Percentiles rank a stretch among this genome's conserved stretches.
Evolutionary conservation across 1,140 invertebrate species (phyloP).

Genomic region (Tenebrio molitor): DNA sequence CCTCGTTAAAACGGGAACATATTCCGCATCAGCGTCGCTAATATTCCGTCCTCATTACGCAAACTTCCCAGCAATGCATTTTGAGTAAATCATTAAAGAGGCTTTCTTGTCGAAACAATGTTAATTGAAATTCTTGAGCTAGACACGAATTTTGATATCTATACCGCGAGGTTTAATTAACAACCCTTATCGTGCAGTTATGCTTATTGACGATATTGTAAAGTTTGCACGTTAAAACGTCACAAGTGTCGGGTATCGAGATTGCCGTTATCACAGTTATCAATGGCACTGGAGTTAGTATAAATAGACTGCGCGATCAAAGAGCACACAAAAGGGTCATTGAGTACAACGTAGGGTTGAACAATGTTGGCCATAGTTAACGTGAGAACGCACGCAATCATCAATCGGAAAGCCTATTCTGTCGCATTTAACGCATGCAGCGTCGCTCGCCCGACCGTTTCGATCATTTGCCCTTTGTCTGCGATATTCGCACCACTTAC

Average conservation of each 20-base stretch:
- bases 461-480: conserved; percentile 8
- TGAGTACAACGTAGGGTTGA: not conserved
- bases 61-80: not conserved
- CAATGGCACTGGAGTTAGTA: not conserved
- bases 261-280: conserved; percentile 7
- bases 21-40: not conserved
- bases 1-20: too few relatives aligned
- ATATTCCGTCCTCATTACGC: not conserved
- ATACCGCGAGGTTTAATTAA: conserved; percentile 1
- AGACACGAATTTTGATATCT: conserved; percentile 8
- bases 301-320: conserved; percentile 1
- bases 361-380: conserved; percentile 5
- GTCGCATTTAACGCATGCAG: conserved; percentile 16
- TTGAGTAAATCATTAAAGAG: not conserved
- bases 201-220: conserved; percentile 5
- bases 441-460: not conserved
- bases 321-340: conserved; percentile 27
- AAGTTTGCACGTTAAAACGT: not conserved
- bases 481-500: conserved; percentile 12
- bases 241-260: conserved; percentile 3
- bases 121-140: conserved; percentile 6
- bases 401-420: conserved; percentile 21
- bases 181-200: conserved; percentile 3
- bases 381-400: conserved; percentile 16
- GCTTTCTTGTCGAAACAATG: not conserved